A percentile compares a stretch with the other conserved stretches of the same genome.
Conservation (phyloP, 2,113 vertebrate species). For the Fukomys damarensis region DNA sequence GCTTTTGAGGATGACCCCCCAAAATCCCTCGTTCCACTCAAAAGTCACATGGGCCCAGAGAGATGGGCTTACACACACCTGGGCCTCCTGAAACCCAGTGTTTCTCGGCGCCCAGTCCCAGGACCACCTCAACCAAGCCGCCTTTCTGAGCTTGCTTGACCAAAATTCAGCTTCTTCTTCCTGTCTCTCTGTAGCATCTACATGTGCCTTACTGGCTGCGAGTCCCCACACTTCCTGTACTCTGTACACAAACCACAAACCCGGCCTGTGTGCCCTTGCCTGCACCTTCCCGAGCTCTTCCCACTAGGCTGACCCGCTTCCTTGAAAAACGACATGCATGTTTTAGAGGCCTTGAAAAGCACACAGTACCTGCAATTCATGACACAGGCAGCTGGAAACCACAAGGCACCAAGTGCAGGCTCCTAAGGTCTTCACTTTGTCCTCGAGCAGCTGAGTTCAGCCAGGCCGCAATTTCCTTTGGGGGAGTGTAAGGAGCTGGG, state of each 20-base stretch:
- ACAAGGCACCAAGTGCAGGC: rapidly evolving
- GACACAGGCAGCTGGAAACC: not conserved
- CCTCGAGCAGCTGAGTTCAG: not conserved
- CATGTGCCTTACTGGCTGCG: not conserved
- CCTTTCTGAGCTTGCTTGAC: not conserved
- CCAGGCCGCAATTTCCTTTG: no score
- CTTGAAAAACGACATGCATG: not conserved
- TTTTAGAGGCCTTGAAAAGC: not conserved
- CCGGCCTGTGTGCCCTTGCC: not conserved
- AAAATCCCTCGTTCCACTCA: not conserved
- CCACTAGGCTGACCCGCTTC: not conserved
- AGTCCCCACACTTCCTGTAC: not conserved
- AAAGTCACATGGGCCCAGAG: not conserved
- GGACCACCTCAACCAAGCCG: not conserved
- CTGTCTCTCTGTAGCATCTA: not conserved
- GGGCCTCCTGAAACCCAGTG: not conserved
- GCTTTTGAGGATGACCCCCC: not conserved
- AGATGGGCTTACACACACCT: not conserved
- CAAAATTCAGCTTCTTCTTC: not conserved
- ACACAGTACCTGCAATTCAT: not conserved
- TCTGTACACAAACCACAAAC: no score
- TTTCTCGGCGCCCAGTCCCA: not conserved
- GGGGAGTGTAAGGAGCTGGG: not conserved
- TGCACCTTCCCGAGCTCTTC: not conserved
- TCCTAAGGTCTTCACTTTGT: not conserved